These are phyloP conservation scores for Sebastes fasciatus DNA, from an alignment of 2,113 vertebrate species.

Conservation along the genomic window DNA sequence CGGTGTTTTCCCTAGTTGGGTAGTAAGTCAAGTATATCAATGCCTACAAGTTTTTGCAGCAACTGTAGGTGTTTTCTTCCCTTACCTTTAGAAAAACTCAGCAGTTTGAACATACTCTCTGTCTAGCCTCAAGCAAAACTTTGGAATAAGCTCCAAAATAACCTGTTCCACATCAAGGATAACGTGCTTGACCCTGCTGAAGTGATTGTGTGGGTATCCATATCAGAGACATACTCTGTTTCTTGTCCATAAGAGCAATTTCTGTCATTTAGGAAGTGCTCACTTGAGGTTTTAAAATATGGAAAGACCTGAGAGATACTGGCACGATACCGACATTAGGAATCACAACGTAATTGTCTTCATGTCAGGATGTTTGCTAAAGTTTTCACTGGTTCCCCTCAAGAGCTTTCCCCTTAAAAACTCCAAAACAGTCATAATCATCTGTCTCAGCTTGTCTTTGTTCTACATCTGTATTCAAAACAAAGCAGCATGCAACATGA, in stretches of 20 bases:
- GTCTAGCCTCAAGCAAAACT: background rate
- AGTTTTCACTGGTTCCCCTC: background rate
- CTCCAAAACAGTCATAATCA: background rate
- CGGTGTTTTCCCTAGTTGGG: conserved; percentile 4
- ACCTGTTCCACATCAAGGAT: conserved; percentile 12
- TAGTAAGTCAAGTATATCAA: conserved; percentile 7
- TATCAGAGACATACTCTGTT: background rate
- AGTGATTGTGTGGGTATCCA: background rate
- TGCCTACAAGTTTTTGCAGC: background rate
- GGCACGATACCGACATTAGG: background rate
- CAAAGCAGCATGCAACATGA: background rate
- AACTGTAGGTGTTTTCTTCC: background rate
- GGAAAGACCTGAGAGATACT: background rate
- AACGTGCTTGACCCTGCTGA: background rate
- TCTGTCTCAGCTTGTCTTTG: background rate
- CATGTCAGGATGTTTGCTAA: background rate
- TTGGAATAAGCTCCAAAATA: background rate
- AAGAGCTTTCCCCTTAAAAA: background rate
- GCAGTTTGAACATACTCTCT: background rate
- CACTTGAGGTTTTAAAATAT: background rate
- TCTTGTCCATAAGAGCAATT: background rate
- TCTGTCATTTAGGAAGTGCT: conserved; percentile 5
- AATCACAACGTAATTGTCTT: background rate
- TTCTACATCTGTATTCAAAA: conserved; percentile 43
- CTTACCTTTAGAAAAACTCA: background rate